A percentile compares a stretch with the other conserved stretches of the same genome.
phyloP scores from a whole-genome alignment of 2,888 invertebrate species.

The Lepidochrysops patricia region DNA sequence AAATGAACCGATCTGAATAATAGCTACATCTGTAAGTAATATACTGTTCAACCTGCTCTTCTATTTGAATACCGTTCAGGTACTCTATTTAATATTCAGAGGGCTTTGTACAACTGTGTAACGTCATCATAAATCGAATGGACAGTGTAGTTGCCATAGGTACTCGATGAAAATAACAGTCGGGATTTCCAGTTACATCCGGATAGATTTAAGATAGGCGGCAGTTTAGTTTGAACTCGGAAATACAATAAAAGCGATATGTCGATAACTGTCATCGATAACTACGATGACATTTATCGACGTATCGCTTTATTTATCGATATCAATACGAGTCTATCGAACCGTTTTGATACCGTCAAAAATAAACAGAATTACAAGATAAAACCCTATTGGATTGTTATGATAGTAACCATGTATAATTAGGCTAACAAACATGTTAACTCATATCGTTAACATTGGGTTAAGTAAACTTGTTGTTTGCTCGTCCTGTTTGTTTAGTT shows the following conservation, averaged over 20 bases:
- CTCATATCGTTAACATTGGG: conserved; percentile 12
- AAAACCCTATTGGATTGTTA: neutral
- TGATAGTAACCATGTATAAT: conserved; percentile 13
- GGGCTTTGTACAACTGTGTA: neutral
- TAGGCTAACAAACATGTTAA: conserved; percentile 11
- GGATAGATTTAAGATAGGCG: conserved; percentile 2
- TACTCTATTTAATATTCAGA: conserved; percentile 1
- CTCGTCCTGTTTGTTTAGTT: conserved; percentile 8
- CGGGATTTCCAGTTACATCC: neutral
- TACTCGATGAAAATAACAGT: neutral
- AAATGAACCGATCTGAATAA: neutral
- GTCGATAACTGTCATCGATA: conserved; percentile 1
- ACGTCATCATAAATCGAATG: neutral
- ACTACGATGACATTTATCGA: conserved; percentile 4
- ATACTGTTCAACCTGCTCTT: neutral
- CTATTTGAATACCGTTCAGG: neutral
- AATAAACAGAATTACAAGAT: conserved; percentile 5
- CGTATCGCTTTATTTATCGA: neutral
- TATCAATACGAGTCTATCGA: neutral
- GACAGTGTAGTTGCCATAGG: neutral
- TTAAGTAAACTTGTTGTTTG: conserved; percentile 11
- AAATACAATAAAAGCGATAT: conserved; percentile 1
- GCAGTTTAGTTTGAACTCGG: conserved; percentile 3
- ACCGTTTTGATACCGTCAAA: neutral
- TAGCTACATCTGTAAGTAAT: neutral